Evolutionary conservation across 2,113 vertebrate species (phyloP), one percentile per base, ranked within the genome.

Genomic region (Nematolebias whitei): DNA sequence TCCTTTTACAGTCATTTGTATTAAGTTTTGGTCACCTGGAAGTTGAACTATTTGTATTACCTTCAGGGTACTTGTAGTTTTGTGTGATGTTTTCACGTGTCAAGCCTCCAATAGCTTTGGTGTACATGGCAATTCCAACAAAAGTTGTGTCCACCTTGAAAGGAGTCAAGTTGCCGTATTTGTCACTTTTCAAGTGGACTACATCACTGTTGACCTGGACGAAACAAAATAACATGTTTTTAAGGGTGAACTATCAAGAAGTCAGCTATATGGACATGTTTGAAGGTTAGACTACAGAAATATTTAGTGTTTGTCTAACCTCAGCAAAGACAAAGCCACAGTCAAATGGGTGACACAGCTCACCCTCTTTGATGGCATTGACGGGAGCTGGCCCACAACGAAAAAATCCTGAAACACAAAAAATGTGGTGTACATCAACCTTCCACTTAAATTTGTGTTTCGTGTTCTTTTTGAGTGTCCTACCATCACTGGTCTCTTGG

Each of bases 401-500:
- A 64, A 84, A 98, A 86, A 92, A 91, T 54, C 97, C 97, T 99
- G 76, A 0, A 32, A 13, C 26, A 1, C 44, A 74, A 0, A 62
- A 6, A 58, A 2, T 22, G 2, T 20, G 6, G 2, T 1, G 41
- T 63, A 12, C 20, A 4, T 26, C 6, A 12, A 0, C 5, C 14
- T 2, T 49, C 20, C 20, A 14, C 12, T 11, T 16, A 2, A 11
- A 12, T 22, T 1, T 15, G 26, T 2, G 4, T 18, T 50, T 15
- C 12, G 19, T 47, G 1, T 15, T 2, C 7, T 12, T 41, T 8
- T 19, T 23, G 44, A 65, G 18, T 16, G 20, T 19, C 55, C 12
- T 91, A 98, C 97, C 97, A 9, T 97, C 96, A 10, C 95, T 98
- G 73, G 93, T 98, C 86, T 99, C 95, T 85, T 99, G 97, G 0